phyloP scores from a whole-genome alignment of 2,797 vertebrate species.

The Corythornis leucogaster region DNA sequence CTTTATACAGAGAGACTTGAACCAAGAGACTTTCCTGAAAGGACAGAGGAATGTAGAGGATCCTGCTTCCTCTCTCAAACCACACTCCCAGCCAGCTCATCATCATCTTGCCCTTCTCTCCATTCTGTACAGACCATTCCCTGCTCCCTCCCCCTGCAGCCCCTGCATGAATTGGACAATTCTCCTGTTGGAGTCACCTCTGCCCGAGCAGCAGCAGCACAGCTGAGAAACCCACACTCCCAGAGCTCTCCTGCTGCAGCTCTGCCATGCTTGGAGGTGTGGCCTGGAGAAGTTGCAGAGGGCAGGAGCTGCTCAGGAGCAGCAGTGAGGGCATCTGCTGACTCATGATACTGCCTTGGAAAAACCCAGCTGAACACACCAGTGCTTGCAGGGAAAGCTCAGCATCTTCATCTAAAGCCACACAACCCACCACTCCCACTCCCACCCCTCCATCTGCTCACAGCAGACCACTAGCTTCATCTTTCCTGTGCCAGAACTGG shows the following conservation, averaged over 20 bases:
- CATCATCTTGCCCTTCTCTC: background rate
- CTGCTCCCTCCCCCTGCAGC: background rate
- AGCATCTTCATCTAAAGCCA: background rate
- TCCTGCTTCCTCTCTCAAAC: background rate
- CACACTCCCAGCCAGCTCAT: background rate
- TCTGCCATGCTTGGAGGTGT: accelerated
- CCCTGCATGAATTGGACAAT: background rate
- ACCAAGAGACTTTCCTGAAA: background rate
- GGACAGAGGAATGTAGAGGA: background rate
- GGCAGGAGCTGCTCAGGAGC: background rate
- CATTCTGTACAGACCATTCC: background rate
- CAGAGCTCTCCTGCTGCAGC: background rate
- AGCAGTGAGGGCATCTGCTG: background rate
- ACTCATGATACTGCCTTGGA: accelerated
- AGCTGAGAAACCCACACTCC: background rate
- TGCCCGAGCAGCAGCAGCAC: background rate
- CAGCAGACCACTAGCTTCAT: background rate
- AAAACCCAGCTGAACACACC: background rate
- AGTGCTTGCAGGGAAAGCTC: background rate
- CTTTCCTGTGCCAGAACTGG: background rate
- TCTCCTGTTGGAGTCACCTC: background rate
- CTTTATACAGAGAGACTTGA: background rate
- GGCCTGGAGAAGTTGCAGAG: background rate
- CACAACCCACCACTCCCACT: background rate
- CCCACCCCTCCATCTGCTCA: background rate